Percentiles rank a stretch among this genome's conserved stretches.
phyloP scores from a whole-genome alignment of 1,140 invertebrate species.

The Chionoecetes opilio region DNA sequence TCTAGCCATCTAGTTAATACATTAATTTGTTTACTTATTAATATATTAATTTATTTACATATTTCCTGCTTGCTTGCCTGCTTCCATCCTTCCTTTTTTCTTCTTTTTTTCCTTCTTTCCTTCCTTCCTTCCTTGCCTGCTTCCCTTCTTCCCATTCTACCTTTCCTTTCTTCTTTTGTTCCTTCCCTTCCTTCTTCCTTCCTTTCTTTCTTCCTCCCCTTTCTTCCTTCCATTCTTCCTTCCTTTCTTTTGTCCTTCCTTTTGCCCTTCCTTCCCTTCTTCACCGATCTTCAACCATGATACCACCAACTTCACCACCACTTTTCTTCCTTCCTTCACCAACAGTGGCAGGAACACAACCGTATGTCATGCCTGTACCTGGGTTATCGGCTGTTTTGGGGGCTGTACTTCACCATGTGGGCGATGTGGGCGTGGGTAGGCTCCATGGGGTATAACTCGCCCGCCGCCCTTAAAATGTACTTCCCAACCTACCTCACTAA shows the following conservation, averaged over 20 bases:
- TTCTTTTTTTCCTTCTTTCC: too few species aligned
- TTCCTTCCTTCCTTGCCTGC: too few species aligned
- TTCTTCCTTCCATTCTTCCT: background rate
- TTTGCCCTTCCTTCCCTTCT: background rate
- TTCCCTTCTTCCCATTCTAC: too few species aligned
- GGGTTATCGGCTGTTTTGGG: slow-evolving; percentile 79
- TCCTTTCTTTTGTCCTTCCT: too few species aligned
- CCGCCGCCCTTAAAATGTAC: slow-evolving; percentile 60
- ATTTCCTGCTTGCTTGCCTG: too few species aligned
- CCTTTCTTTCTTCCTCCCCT: background rate
- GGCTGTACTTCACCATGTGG: slow-evolving; percentile 79
- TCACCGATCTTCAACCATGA: background rate
- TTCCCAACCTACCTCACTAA: slow-evolving; percentile 78
- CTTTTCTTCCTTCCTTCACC: background rate
- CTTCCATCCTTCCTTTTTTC: too few species aligned
- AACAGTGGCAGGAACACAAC: slow-evolving; percentile 79
- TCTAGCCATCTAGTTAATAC: too few species aligned
- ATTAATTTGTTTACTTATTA: too few species aligned
- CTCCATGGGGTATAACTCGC: slow-evolving; percentile 75
- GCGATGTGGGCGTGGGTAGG: slow-evolving; percentile 78
- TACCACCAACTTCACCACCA: background rate
- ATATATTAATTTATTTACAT: too few species aligned
- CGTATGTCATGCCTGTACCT: slow-evolving; percentile 80
- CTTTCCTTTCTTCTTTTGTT: too few species aligned
- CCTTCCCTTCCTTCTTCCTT: too few species aligned